Evolutionary conservation across 1,140 invertebrate species (phyloP), one percentile per base, ranked within the genome.

Genomic region (Potamilus streckersoni): DNA sequence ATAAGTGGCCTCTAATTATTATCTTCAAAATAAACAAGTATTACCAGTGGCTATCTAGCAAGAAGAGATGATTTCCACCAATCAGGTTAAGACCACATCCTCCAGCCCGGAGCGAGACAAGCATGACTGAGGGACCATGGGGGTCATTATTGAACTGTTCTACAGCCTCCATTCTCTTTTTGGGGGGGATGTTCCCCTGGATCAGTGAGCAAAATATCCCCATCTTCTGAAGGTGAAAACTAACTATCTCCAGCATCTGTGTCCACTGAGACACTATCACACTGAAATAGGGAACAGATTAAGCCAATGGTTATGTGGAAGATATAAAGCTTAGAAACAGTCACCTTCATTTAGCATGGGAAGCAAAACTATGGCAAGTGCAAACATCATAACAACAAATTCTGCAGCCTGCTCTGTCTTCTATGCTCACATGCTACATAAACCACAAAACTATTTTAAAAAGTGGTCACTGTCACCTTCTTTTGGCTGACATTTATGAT

Each of bases 221-320:
- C 17, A 88, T 84, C 8, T 88, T 74, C 13, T 90, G 81, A 20
- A 97, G 88, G 84, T 94, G 92, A 1, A 84, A 74, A 55, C 92
- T 91, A 17, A 97, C 88, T 49, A 97, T 91, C 2, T 93, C 86
- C 12, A 97, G 87, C 83, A 96, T 92, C 1, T 92, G 92, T 0
- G 95, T 94, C 95, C 95, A 97, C 85, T 97, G 95, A 0, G 96
- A 97, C 2, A 97, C 95, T 13, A 97, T 91, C 4, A 97, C 93
- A n/a, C 90, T 90, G 71, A 68, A 78, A 80, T 49, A 71, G 56
- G 27, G 66, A 69, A 68, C 17, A 69, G 17, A 59, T n/a, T 62
- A 62, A 8, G 38, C 6, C 38, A 6, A 49, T 49, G 38, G 38
- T 6, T 49, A 49, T 11, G 6, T 49, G 6, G 0, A 49, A 49